Base-by-base conservation (phyloP, 23 tunicate species). In the Diplosoma virens region DNA sequence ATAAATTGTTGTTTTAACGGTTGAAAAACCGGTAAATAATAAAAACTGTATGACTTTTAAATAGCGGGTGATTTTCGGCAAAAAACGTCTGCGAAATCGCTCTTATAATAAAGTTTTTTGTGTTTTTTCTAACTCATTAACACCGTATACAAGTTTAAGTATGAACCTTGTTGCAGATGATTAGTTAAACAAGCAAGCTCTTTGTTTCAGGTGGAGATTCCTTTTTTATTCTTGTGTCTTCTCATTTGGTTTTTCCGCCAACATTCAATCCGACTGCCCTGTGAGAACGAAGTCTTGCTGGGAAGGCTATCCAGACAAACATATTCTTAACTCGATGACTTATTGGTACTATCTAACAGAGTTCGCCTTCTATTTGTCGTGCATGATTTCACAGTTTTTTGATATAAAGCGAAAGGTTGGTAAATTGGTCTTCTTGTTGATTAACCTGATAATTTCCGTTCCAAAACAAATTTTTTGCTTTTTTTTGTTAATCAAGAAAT, bases 371-470 rank as follows among this genome's bases (percentile, higher is more conserved):
- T 92, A 92, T 59, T 66, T 90, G 1, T 81, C 92, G 7, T 87
- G 93, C 29, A 69, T 80, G 1, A 31, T 85, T 5, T 87, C 97
- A 5, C 97, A 92, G 79, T 92, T 92, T 75, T 92, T 92, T 55
- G 97, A 92, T 34, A 83, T 92, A 7, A 92, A 81, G 37, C 45
- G 97, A 75, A 92, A 92, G 70, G 92, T 86, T 24, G 48, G 16
- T 7, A 41, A 41, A 9, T 20, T 9, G 66, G 25, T 58, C 6
- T 24, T 6, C 26, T 9, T 20, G 14, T 6, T 20, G 17, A 14
- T 17, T 46, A 46, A 14, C 17, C 17, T 46, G 53, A 46, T 17
- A 46, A 14, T 14, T 14, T 14, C 53, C 17, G 17, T 46, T 46
- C 17, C 25, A 58, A 58, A 24, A 58, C n/a, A 7, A 14, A 9